These are phyloP conservation scores for Pandemis corylana DNA, from an alignment of 2,888 invertebrate genomes.

Conservation along the genomic window DNA sequence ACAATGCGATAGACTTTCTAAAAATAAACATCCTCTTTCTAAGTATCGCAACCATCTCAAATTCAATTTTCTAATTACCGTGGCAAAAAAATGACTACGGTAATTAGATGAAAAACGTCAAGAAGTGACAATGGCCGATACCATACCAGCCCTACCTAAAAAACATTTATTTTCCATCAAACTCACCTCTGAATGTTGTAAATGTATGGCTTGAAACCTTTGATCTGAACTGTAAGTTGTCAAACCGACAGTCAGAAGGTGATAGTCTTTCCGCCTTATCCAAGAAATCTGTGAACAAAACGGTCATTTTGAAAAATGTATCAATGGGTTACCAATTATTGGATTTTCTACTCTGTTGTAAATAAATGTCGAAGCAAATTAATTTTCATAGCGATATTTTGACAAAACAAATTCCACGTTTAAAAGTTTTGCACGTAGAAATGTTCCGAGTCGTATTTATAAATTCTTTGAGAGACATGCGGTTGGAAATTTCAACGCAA, in stretches of 20 bases:
- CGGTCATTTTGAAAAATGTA: neutral
- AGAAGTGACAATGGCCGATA: no score
- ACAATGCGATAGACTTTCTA: no score
- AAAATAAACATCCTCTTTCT: no score
- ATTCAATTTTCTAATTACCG: no score
- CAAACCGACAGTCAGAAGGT: slow-evolving; percentile 93
- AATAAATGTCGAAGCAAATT: no score
- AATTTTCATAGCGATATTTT: no score
- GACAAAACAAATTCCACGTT: neutral
- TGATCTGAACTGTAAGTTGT: slow-evolving; percentile 96
- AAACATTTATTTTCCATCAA: no score
- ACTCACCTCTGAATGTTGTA: slow-evolving; percentile 93
- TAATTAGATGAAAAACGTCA: no score
- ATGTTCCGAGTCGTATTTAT: neutral
- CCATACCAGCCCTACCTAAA: neutral
- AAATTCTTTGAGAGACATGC: neutral
- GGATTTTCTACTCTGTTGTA: no score
- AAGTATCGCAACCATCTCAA: no score
- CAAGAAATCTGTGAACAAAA: slow-evolving; percentile 89
- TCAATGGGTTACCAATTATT: neutral
- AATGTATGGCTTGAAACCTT: slow-evolving; percentile 93
- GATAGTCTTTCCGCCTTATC: slow-evolving; percentile 94
- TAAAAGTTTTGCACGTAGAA: neutral
- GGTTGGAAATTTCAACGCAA: neutral
- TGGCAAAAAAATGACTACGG: no score